These are phyloP conservation scores for Bos indicus DNA, from an alignment of 2,113 vertebrate genomes.

Conservation along the genomic window DNA sequence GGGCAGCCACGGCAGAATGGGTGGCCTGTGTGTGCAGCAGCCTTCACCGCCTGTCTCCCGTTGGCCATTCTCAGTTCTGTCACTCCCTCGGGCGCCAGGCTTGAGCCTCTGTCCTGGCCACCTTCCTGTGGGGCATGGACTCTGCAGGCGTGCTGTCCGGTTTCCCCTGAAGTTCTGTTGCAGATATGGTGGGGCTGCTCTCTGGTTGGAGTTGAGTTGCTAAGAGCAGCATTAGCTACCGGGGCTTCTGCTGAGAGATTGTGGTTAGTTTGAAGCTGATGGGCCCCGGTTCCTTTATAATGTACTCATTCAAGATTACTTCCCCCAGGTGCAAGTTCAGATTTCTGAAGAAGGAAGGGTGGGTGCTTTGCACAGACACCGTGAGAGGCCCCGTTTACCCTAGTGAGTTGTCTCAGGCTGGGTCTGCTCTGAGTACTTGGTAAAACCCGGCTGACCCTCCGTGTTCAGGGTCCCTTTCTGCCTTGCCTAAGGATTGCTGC, in stretches of 20 bases:
- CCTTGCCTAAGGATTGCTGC: not conserved
- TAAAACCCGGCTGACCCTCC: not conserved
- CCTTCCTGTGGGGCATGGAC: not conserved
- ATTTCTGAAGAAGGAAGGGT: not conserved
- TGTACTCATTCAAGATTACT: not conserved
- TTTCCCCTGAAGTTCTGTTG: not conserved
- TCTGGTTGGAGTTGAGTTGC: not conserved
- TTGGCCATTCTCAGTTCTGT: not conserved
- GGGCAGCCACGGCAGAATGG: not conserved
- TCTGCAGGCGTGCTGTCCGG: not conserved
- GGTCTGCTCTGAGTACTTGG: not conserved
- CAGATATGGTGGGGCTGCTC: no score
- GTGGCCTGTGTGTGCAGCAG: not conserved
- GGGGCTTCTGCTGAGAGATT: not conserved
- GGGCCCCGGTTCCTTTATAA: not conserved
- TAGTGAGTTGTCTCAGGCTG: not conserved
- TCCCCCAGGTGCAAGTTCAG: not conserved
- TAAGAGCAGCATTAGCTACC: not conserved
- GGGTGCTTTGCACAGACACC: not conserved
- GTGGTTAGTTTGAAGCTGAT: not conserved
- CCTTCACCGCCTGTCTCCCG: not conserved
- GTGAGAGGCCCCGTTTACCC: rapidly evolving
- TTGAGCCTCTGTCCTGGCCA: not conserved
- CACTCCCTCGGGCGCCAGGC: not conserved
- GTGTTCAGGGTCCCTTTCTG: not conserved